Percentiles rank a stretch among this genome's conserved stretches.
Evolutionary conservation across 1,140 invertebrate species (phyloP).

Genomic region (Frieseomelitta varia): DNA sequence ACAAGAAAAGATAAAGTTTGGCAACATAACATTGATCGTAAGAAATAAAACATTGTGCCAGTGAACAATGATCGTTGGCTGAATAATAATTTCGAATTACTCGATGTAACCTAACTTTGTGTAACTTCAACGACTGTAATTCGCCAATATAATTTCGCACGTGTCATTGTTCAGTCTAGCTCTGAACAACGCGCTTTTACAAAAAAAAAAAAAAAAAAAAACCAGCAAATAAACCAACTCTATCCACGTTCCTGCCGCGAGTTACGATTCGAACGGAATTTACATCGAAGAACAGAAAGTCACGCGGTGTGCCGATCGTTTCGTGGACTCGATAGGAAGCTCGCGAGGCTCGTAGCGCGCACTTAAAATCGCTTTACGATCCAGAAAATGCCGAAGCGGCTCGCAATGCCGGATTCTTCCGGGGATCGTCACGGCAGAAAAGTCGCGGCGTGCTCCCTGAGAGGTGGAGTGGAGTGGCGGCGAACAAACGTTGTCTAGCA

Average conservation of each 20-base stretch:
- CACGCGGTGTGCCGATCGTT: neutral
- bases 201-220: neutral
- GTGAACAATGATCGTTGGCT: no score
- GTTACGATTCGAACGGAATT: neutral
- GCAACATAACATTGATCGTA: no score
- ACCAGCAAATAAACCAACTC: neutral
- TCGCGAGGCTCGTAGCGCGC: neutral
- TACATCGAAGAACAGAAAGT: neutral
- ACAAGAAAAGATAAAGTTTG: no score
- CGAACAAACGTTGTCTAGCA: slow-evolving; percentile 53
- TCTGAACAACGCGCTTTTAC: neutral
- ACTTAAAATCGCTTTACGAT: slow-evolving; percentile 56
- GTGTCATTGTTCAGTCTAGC: neutral
- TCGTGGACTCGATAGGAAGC: neutral
- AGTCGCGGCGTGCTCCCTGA: neutral
- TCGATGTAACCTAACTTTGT: no score
- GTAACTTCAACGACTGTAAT: no score
- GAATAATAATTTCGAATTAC: no score
- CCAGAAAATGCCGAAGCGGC: slow-evolving; percentile 46
- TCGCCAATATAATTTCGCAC: no score
- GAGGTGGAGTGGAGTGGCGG: neutral
- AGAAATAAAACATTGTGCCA: no score
- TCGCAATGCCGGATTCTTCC: slow-evolving; percentile 48
- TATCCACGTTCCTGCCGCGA: no score
- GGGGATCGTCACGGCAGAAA: slow-evolving; percentile 39